phyloP scores from a whole-genome alignment of 2,113 vertebrate species.

The Leptosomus discolor region DNA sequence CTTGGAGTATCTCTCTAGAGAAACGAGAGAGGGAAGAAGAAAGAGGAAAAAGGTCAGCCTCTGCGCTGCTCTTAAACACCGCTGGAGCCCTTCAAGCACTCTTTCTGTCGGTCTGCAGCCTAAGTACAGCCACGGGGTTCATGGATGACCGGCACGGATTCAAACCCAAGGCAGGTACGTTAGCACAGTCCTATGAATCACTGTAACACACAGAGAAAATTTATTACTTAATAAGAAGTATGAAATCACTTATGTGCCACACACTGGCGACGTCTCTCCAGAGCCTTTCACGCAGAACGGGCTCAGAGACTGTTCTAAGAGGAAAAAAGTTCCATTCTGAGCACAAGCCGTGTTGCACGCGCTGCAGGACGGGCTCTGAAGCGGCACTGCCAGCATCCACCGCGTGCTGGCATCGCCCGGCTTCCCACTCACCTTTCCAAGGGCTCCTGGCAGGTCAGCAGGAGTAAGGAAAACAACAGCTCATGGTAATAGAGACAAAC shows the following conservation, averaged over 20 bases:
- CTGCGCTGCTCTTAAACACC: fast-evolving
- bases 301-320: neutral
- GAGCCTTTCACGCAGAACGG: fast-evolving
- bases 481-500: fast-evolving
- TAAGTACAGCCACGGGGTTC: neutral
- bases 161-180: fast-evolving
- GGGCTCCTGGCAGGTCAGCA: neutral
- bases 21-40: neutral
- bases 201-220: fast-evolving
- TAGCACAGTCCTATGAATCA: fast-evolving
- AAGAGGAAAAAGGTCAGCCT: neutral
- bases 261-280: fast-evolving
- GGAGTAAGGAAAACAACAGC: neutral
- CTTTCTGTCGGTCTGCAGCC: neutral
- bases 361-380: neutral
- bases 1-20: slow-evolving; percentile 90
- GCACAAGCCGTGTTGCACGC: fast-evolving
- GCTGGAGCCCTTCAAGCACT: fast-evolving
- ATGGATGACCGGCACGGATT: fast-evolving
- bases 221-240: fast-evolving
- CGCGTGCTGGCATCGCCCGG: neutral
- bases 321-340: neutral
- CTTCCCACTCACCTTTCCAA: neutral
- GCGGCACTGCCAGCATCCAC: fast-evolving
- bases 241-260: neutral